Base-by-base conservation (phyloP, 2,888 invertebrate species). In the Meiosimyza platycephala region DNA sequence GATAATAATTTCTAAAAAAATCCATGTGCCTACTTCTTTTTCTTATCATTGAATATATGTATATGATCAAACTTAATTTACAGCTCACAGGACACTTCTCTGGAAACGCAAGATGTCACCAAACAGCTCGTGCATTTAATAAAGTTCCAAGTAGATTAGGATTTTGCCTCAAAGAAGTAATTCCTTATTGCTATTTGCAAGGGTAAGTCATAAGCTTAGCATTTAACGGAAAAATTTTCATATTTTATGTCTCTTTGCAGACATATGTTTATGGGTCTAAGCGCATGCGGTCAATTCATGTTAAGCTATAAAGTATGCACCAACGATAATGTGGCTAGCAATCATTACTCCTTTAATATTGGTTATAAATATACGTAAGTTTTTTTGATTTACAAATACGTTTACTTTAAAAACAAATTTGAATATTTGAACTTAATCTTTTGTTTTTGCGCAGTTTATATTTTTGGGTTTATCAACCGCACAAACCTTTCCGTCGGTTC, bases 181-280 rank as follows among this genome's bases (percentile, higher is more conserved):
- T 91, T 72, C 90, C 90, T 16, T 88, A 87, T 79, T 88, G 88
- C 59, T 89, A 89, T 80, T 85, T 90, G 71, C 87, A 89, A 63
- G 87, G 86, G 86, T 86, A 73, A 80, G 80, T 73, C 18, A 7
- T n/a, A 55, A 13, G 47, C 16, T 28, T 68, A 6, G 33, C 16
- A 5, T 9, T 57, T 28, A 12, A 28, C n/a, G 13, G 12, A 65
- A 13, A 62, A 48, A 2, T 52, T 33, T 18, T 28, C 55, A 3
- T 11, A 28, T 16, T 6, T 60, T 57, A 57, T 72, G 73, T 78
- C 75, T 80, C 76, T 67, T 88, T 88, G 22, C 80, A 95, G 96
- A 78, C 96, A 97, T 86, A 92, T 97, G 77, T 95, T 96, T 84
- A 95, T 98, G 93, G 98, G 98, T 9, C 93, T 97, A 84, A 95